Conservation (phyloP, 2,797 vertebrate species). For the Salmo trutta region DNA sequence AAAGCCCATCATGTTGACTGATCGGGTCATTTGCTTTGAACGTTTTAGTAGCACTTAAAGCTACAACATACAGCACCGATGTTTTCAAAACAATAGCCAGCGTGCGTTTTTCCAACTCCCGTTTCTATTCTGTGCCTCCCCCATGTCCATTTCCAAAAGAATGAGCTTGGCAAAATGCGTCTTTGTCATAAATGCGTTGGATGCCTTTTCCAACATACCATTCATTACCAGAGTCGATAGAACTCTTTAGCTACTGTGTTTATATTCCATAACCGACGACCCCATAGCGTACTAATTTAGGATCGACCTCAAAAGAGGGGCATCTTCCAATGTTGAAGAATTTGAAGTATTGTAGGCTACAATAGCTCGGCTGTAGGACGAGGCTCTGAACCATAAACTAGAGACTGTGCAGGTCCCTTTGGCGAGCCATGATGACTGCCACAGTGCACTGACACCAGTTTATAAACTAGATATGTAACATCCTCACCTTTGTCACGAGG, state of each 20-base stretch:
- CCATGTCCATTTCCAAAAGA: not conserved
- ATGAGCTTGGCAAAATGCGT: slow-evolving; percentile 1
- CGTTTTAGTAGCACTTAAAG: not conserved
- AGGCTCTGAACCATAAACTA: not conserved
- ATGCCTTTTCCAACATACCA: not conserved
- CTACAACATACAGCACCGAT: not conserved
- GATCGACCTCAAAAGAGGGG: too few relatives aligned
- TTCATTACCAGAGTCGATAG: not conserved
- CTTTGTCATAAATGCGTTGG: not conserved
- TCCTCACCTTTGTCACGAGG: not conserved
- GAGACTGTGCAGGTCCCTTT: not conserved
- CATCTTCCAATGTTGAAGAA: too few relatives aligned
- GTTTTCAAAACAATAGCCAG: not conserved
- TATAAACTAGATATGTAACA: too few relatives aligned
- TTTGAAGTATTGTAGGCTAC: too few relatives aligned
- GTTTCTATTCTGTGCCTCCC: not conserved
- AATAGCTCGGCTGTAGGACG: not conserved
- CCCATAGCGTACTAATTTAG: not conserved
- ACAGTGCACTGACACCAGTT: not conserved
- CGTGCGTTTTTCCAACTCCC: not conserved
- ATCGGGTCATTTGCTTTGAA: not conserved
- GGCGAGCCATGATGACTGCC: not conserved
- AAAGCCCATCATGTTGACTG: not conserved
- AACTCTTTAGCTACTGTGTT: not conserved
- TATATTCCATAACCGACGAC: not conserved